Conservation (phyloP, 2,888 invertebrate genomes). For the Euproctis similis region DNA sequence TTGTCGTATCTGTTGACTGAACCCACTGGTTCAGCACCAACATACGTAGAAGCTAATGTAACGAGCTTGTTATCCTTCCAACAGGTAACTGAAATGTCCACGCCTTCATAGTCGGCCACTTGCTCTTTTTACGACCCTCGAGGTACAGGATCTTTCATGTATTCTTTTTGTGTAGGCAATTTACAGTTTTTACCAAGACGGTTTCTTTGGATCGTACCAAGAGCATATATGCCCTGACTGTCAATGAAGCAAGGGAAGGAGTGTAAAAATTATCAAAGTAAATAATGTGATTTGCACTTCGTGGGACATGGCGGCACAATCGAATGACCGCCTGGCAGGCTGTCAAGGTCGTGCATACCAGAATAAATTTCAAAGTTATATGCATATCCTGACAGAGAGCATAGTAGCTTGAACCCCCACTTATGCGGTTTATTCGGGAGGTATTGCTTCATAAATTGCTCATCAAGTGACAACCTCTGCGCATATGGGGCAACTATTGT, state of each 20-base stretch:
- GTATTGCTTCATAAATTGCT: constrained; percentile 10
- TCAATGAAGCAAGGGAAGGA: background rate
- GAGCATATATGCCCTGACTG: constrained; percentile 8
- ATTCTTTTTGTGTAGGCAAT: constrained; percentile 3
- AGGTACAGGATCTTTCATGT: constrained; percentile 9
- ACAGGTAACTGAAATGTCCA: constrained; percentile 5
- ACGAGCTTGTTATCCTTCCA: constrained; percentile 27
- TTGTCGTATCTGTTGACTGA: constrained; percentile 20
- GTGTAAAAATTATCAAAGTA: constrained; percentile 1
- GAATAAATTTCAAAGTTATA: constrained; percentile 26
- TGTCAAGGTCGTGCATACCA: constrained; percentile 4
- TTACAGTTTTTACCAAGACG: constrained; percentile 11
- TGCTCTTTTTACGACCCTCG: constrained; percentile 10
- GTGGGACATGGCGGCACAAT: background rate
- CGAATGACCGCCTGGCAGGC: constrained; percentile 5
- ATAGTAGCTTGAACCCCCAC: constrained; percentile 16
- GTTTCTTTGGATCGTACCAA: constrained; percentile 15
- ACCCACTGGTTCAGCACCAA: constrained; percentile 16
- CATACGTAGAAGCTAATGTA: constrained; percentile 21
- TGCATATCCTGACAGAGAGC: constrained; percentile 20
- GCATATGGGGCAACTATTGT: constrained; percentile 3
- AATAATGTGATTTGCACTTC: background rate
- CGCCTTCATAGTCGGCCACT: constrained; percentile 8
- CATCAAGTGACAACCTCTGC: no score
- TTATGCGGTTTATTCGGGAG: constrained; percentile 11